phyloP scores from a whole-genome alignment of 2,797 vertebrate genomes.

The Syngnathus rostellatus region DNA sequence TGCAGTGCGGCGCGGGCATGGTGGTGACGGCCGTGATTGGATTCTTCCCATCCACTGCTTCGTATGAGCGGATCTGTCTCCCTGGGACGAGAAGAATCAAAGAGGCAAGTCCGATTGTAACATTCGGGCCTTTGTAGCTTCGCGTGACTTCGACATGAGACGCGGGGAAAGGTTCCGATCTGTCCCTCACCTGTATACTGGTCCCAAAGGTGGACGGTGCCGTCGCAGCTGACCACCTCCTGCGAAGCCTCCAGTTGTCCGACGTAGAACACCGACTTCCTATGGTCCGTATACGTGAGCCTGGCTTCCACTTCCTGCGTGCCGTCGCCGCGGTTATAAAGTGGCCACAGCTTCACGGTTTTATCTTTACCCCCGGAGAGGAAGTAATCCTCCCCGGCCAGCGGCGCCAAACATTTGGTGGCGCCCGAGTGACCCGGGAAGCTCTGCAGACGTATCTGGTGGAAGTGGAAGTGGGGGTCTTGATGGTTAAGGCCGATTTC shows the following conservation, averaged over 20 bases:
- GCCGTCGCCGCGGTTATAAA: constrained; percentile 92
- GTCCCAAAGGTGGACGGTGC: constrained; percentile 92
- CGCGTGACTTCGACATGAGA: not conserved
- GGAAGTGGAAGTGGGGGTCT: constrained; percentile 91
- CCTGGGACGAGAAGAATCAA: constrained; percentile 59
- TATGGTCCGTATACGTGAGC: constrained; percentile 81
- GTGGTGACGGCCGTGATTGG: constrained; percentile 88
- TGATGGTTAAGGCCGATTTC: constrained; percentile 95
- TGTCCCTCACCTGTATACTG: constrained; percentile 80
- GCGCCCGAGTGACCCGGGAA: constrained; percentile 86
- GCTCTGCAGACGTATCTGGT: constrained; percentile 95
- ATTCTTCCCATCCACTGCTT: constrained; percentile 83
- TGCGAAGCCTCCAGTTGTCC: constrained; percentile 85
- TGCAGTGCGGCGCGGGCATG: constrained; percentile 89
- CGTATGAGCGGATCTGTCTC: constrained; percentile 82
- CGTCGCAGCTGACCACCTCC: constrained; percentile 96
- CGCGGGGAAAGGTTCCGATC: no score
- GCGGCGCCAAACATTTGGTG: constrained; percentile 81
- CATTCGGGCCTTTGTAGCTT: not conserved
- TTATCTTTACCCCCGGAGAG: constrained; percentile 94
- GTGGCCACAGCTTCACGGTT: constrained; percentile 89
- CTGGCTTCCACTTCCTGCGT: constrained; percentile 79
- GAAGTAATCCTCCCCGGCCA: constrained; percentile 91
- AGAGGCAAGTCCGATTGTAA: not conserved
- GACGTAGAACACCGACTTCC: constrained; percentile 88